Evolutionary conservation across 2,113 vertebrate species (phyloP), one percentile per base, ranked within the genome.

Genomic region (Pteruthius melanotis): DNA sequence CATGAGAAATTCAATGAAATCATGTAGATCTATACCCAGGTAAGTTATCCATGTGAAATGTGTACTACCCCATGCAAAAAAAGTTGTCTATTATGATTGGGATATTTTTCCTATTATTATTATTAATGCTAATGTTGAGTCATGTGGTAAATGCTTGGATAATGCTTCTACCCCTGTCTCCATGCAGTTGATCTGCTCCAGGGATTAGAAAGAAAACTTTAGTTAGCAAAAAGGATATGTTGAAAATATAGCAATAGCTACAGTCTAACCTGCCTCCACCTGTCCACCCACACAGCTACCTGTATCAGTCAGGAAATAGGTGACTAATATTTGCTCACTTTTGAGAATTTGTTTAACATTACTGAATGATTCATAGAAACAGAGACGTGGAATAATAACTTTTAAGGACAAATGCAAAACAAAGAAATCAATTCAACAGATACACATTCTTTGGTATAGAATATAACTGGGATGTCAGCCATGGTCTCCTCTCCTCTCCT

Each of bases 241-340:
- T 93, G 82, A 94, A 96, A 96, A 93, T 87, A 89, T 1, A 92
- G 69, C 19, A 9, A 49, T 23, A 83, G 61, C 85, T 96, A 54
- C 59, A 88, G 59, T 45, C 61, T 90, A 84, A 94, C 90, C 82
- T 96, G 90, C 91, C 89, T 85, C 90, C 78, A 96, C 96, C 89
- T 91, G 85, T 91, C 95, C 54, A 79, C 84, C 85, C 69, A 85
- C 15, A 0, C 69, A 89, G 37, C 49, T 94, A 93, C 90, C 86
- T 94, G 56, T 39, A n/a, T 66, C 90, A 69, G 83, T 60, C 90
- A 79, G 90, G 88, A 90, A 89, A 90, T 40, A 84, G 47, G 57
- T 94, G 82, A 97, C 47, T 95, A 97, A 88, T 87, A 88, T 90
- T 66, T 90, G 37, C 90, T 97, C 90, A 71, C 47, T 96, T 28